Evolutionary conservation across 2,113 vertebrate genomes (phyloP).

Genomic region (Brachyhypopomus gauderio): DNA sequence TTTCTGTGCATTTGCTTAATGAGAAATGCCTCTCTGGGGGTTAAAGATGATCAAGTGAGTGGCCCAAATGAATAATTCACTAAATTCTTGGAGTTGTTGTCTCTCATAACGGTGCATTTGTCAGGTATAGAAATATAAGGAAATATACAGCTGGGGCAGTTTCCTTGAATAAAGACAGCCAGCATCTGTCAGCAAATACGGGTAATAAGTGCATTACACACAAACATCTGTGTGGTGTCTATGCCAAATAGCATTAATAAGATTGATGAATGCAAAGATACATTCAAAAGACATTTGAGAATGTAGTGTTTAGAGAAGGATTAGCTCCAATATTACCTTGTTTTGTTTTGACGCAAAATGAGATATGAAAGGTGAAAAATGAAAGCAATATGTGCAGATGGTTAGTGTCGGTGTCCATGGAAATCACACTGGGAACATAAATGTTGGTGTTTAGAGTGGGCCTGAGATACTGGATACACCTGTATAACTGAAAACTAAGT

Average conservation of each 20-base stretch:
- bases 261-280: constrained; percentile 3
- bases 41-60: constrained; percentile 4
- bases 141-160: constrained; percentile 1
- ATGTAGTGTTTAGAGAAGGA: constrained; percentile 11
- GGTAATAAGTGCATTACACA: constrained; percentile 22
- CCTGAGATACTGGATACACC: neutral
- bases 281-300: neutral
- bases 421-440: neutral
- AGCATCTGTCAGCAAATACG: constrained; percentile 12
- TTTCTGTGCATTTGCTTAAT: neutral
- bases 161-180: constrained; percentile 17
- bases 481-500: neutral
- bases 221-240: constrained; percentile 6
- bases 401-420: neutral
- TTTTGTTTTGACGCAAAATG: constrained; percentile 3
- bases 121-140: neutral
- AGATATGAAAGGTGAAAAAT: neutral
- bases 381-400: neutral
- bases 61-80: constrained; percentile 1
- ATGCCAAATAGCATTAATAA: constrained; percentile 22
- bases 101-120: constrained; percentile 10
- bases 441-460: neutral
- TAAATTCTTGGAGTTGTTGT: neutral
- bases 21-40: neutral
- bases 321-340: neutral